Evolutionary conservation across 2,888 invertebrate species (phyloP).

Genomic region (Troilus luridus): DNA sequence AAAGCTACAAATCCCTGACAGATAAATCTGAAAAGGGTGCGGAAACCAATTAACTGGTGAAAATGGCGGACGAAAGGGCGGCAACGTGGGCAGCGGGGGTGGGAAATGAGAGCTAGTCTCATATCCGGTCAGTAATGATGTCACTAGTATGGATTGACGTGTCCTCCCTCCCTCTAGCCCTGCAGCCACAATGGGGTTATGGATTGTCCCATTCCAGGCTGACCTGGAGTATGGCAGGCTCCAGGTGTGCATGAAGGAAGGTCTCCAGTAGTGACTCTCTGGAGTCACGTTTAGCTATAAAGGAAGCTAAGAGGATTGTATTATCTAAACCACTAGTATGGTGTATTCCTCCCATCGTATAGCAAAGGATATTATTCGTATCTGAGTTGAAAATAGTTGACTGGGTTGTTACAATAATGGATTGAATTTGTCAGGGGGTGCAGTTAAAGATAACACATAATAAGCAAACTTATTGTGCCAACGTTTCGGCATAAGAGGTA

Average conservation of each 20-base stretch:
- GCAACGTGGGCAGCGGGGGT: constrained; percentile 27
- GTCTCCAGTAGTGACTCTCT: background rate
- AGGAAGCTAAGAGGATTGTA: no score
- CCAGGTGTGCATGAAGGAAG: background rate
- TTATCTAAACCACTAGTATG: no score
- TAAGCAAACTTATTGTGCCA: no score
- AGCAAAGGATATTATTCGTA: no score
- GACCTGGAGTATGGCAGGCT: background rate
- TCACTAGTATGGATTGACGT: constrained; percentile 51
- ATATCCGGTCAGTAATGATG: constrained; percentile 63
- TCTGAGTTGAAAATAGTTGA: no score
- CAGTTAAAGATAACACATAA: no score
- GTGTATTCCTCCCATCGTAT: no score
- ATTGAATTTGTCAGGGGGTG: no score
- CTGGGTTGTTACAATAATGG: no score
- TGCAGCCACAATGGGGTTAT: background rate
- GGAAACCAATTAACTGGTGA: constrained; percentile 50
- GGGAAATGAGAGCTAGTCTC: constrained; percentile 63
- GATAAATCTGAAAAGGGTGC: constrained; percentile 35
- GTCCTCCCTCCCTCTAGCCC: background rate
- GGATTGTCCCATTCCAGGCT: background rate
- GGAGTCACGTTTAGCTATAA: background rate
- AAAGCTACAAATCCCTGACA: constrained; percentile 22
- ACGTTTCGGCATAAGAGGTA: no score
- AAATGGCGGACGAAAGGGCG: constrained; percentile 25